Evolutionary conservation across 2,113 vertebrate species (phyloP).

Genomic region (Phrynosoma platyrhinos): DNA sequence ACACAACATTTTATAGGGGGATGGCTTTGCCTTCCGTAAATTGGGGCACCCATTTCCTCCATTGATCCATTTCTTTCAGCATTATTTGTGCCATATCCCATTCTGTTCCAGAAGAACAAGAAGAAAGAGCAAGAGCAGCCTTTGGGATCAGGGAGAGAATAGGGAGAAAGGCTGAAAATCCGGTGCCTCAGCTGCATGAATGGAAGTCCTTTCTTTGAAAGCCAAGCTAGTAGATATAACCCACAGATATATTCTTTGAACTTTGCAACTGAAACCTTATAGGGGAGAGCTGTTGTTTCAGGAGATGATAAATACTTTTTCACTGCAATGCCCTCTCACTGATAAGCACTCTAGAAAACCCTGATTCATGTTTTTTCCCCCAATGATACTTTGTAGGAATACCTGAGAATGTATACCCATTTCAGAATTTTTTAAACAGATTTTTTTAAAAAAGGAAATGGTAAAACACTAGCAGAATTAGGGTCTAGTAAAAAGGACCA

Average conservation of each 20-base stretch:
- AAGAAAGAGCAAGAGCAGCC: neutral
- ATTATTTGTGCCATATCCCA: neutral
- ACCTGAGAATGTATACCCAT: slow-evolving; percentile 54
- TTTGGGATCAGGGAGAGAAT: neutral
- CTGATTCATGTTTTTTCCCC: slow-evolving; percentile 52
- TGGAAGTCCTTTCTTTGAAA: neutral
- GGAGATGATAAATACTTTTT: neutral
- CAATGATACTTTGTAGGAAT: slow-evolving; percentile 46
- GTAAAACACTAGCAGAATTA: too few relatives aligned
- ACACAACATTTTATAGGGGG: slow-evolving; percentile 6
- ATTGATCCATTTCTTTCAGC: too few relatives aligned
- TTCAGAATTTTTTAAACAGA: neutral
- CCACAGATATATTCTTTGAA: slow-evolving; percentile 28
- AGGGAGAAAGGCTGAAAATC: neutral
- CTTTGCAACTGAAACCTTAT: neutral
- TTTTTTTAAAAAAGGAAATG: neutral
- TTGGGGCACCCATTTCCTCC: neutral
- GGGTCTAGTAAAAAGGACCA: too few relatives aligned
- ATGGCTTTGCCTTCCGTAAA: neutral
- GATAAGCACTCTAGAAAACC: slow-evolving; percentile 11
- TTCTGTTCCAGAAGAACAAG: neutral
- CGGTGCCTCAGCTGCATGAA: neutral
- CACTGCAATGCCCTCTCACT: neutral
- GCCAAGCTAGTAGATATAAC: neutral
- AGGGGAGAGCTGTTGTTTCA: neutral